phyloP scores from a whole-genome alignment of 1,140 invertebrate species.

The Drosophila insularis region DNA sequence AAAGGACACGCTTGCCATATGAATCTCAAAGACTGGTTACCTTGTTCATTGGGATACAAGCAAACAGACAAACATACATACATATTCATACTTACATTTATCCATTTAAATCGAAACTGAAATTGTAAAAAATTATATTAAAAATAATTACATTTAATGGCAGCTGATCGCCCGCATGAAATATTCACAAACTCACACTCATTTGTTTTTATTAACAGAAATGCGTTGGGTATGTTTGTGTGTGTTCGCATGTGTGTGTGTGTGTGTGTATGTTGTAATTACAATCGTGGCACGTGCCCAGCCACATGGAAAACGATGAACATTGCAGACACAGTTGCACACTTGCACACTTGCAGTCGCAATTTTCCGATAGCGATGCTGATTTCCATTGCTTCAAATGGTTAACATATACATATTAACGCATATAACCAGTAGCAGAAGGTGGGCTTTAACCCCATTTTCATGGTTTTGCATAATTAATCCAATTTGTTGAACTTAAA shows the following conservation, averaged over 20 bases:
- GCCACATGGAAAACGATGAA: conserved; percentile 36
- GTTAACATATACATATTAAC: conserved; percentile 26
- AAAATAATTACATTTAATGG: conserved; percentile 77
- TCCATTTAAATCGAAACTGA: conserved; percentile 33
- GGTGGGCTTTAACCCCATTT: conserved; percentile 72
- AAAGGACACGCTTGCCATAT: conserved; percentile 21
- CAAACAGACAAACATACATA: too few species aligned
- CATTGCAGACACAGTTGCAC: not conserved
- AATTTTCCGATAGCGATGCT: conserved; percentile 7
- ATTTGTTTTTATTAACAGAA: conserved; percentile 76
- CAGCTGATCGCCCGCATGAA: conserved; percentile 54
- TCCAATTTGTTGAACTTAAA: conserved; percentile 63
- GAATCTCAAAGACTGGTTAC: not conserved
- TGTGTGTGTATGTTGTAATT: conserved; percentile 35
- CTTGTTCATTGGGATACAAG: too few species aligned
- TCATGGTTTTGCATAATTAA: conserved; percentile 77
- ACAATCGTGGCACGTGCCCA: conserved; percentile 47
- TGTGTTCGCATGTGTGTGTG: too few species aligned
- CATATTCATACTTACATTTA: not conserved
- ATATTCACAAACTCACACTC: conserved; percentile 44
- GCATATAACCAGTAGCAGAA: conserved; percentile 67
- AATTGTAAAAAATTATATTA: conserved; percentile 73
- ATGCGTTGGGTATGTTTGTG: not conserved
- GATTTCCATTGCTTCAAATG: conserved; percentile 30
- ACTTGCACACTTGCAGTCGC: conserved; percentile 1